A percentile compares a stretch with the other conserved stretches of the same genome.
These are phyloP conservation scores for Anolis apletophallus DNA, from an alignment of 2,797 vertebrate genomes.

Conservation along the genomic window DNA sequence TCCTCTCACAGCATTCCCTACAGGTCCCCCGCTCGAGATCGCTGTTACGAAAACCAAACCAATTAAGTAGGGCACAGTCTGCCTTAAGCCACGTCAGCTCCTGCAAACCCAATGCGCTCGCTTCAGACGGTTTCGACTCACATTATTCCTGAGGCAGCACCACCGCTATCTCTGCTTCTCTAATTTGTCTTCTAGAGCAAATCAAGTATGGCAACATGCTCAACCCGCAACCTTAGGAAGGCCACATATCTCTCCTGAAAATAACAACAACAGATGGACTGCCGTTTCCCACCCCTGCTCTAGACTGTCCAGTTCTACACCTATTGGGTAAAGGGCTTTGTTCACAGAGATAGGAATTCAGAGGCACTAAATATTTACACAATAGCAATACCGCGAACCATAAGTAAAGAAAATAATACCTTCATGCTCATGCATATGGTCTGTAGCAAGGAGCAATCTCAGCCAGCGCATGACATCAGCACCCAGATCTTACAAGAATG, in stretches of 20 bases:
- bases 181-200: neutral
- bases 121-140: neutral
- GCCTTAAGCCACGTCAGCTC: neutral
- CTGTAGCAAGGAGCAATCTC: neutral
- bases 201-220: neutral
- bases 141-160: neutral
- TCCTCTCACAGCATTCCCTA: neutral
- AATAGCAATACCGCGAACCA: neutral
- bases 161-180: neutral
- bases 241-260: neutral
- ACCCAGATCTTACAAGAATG: neutral
- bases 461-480: neutral
- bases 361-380: neutral
- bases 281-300: neutral
- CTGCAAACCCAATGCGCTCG: neutral
- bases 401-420: neutral
- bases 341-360: neutral
- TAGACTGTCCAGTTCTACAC: neutral
- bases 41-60: neutral
- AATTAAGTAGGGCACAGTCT: neutral
- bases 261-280: neutral
- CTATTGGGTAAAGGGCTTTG: neutral
- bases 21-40: neutral
- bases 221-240: neutral
- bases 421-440: neutral